phyloP scores from a whole-genome alignment of 1,140 invertebrate genomes.

The Orchestia grillus region DNA sequence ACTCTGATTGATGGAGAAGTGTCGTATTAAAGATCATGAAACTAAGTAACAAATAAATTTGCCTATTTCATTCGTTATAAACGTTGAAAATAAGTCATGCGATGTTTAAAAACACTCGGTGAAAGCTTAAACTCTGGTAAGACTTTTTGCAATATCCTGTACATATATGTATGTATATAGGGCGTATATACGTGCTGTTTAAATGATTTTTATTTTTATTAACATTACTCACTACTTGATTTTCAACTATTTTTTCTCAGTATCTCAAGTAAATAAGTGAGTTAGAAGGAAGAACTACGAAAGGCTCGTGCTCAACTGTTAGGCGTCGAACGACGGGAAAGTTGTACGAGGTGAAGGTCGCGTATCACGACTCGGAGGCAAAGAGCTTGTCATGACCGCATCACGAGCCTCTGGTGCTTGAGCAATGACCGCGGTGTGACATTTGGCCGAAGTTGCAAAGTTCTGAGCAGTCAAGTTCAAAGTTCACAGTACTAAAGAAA shows the following conservation, averaged over 20 bases:
- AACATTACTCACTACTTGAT: not conserved
- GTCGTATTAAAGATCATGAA: no score
- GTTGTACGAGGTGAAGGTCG: not conserved
- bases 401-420: not conserved
- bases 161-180: no score
- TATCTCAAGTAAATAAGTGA: not conserved
- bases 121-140: no score
- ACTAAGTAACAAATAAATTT: no score
- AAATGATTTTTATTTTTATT: no score
- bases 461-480: not conserved
- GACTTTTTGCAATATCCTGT: no score
- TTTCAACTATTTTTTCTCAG: not conserved
- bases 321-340: not conserved
- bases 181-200: no score
- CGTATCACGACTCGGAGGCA: not conserved
- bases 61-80: no score
- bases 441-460: not conserved
- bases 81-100: no score
- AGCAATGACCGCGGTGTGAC: not conserved
- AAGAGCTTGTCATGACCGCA: not conserved
- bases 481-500: not conserved
- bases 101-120: no score
- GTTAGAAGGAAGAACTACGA: not conserved
- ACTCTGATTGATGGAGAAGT: no score
- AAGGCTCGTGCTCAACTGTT: not conserved